These are phyloP conservation scores for Chauna torquata DNA, from an alignment of 2,113 vertebrate genomes.

Conservation along the genomic window DNA sequence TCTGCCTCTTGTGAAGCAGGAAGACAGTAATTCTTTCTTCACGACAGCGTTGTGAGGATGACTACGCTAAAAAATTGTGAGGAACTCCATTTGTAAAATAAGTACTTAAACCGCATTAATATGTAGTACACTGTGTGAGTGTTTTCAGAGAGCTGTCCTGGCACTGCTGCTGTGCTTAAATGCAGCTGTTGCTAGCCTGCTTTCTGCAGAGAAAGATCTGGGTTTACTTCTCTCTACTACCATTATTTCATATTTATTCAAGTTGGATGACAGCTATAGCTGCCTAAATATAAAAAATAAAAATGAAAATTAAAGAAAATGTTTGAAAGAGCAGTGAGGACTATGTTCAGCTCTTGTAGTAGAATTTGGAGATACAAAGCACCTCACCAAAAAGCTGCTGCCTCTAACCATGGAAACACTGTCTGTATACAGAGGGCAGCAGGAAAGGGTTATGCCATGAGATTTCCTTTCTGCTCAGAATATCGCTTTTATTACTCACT, in stretches of 20 bases:
- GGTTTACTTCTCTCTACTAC: background rate
- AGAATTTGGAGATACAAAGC: background rate
- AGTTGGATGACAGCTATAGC: background rate
- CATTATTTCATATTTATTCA: background rate
- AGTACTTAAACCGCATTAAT: background rate
- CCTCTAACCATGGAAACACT: background rate
- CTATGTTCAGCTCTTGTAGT: background rate
- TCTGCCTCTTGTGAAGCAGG: background rate
- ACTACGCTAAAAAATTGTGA: background rate
- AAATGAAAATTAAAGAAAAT: background rate
- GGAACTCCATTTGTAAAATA: background rate
- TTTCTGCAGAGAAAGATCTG: background rate
- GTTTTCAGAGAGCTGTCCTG: background rate
- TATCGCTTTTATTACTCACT: slow-evolving; percentile 33
- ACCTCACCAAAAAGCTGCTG: background rate
- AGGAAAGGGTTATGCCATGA: background rate
- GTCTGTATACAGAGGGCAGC: background rate
- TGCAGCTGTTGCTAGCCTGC: background rate
- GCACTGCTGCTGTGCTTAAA: background rate
- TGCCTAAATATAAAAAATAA: background rate
- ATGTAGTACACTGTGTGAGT: too few relatives aligned
- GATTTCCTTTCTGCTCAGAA: slow-evolving; percentile 21
- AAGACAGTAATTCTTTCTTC: background rate
- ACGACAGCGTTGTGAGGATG: background rate
- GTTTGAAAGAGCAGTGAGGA: background rate